Percentiles rank a stretch among this genome's conserved stretches.
Conservation (phyloP, 2,797 vertebrate species). For the Spea hammondii region DNA sequence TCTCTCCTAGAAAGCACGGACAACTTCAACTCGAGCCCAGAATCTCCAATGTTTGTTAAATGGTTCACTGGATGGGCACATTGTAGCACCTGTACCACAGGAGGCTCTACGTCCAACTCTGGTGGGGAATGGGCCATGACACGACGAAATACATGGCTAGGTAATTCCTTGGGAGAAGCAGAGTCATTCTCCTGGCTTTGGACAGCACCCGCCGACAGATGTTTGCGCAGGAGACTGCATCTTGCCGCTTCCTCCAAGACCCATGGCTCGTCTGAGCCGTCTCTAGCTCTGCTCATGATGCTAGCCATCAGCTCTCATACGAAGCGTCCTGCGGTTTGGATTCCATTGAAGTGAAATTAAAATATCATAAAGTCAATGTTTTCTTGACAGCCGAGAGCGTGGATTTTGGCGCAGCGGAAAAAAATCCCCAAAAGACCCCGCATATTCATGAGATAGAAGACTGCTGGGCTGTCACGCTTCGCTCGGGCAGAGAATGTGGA, state of each 20-base stretch:
- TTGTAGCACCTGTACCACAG: constrained; percentile 18
- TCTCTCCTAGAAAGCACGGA: constrained; percentile 19
- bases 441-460: constrained; percentile 45
- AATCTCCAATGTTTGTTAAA: constrained; percentile 2
- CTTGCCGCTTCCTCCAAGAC: constrained; percentile 30
- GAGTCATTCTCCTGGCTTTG: constrained; percentile 37
- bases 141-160: constrained; percentile 26
- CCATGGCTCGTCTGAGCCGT: constrained; percentile 42
- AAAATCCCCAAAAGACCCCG: neutral
- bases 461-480: constrained; percentile 25
- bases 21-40: constrained; percentile 15
- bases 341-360: neutral
- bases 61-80: constrained; percentile 16
- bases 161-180: constrained; percentile 25
- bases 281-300: constrained; percentile 48
- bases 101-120: constrained; percentile 11
- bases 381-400: constrained; percentile 8
- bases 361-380: neutral
- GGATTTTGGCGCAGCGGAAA: constrained; percentile 2
- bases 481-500: constrained; percentile 25
- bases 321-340: constrained; percentile 6
- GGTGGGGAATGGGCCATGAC: constrained; percentile 29
- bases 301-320: constrained; percentile 30
- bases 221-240: constrained; percentile 26
- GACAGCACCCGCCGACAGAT: constrained; percentile 37